Percentiles rank a stretch among this genome's conserved stretches.
Evolutionary conservation across 2,888 invertebrate species (phyloP).

Genomic region (Scaptomyza reducta): DNA sequence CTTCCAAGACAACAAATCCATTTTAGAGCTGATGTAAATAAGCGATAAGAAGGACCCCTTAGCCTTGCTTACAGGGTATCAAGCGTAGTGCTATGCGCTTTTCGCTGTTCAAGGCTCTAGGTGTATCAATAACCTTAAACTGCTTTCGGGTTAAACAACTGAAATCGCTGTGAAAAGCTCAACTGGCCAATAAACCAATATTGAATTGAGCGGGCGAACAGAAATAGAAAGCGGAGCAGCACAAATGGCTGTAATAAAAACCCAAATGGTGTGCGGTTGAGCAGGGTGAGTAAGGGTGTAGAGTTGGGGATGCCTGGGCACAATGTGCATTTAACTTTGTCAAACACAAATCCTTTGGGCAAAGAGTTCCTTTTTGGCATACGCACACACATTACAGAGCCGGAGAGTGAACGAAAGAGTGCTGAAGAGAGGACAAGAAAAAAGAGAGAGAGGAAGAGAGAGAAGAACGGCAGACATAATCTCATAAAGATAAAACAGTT

Average conservation of each 20-base stretch:
- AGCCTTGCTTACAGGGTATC: background rate
- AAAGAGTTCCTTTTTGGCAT: conserved; percentile 64
- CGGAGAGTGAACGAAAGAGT: background rate
- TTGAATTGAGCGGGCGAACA: conserved; percentile 31
- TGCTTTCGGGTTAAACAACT: conserved; percentile 45
- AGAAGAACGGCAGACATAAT: conserved; percentile 64
- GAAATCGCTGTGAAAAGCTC: conserved; percentile 50
- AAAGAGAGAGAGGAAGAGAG: background rate
- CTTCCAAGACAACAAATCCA: too few species aligned
- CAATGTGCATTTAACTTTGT: conserved; percentile 65
- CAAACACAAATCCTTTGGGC: conserved; percentile 75
- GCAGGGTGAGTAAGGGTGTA: too few species aligned
- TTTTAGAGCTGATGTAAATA: too few species aligned
- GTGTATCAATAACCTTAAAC: conserved; percentile 51
- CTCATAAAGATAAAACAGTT: conserved; percentile 79
- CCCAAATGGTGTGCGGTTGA: background rate
- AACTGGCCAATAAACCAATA: conserved; percentile 63
- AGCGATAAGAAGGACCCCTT: too few species aligned
- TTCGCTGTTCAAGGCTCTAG: too few species aligned
- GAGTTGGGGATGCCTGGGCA: conserved; percentile 25
- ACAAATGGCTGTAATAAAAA: conserved; percentile 6
- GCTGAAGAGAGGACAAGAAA: background rate
- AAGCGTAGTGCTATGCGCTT: too few species aligned
- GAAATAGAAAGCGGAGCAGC: conserved; percentile 1
- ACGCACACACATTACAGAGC: conserved; percentile 45